Percentiles rank a stretch among this genome's conserved stretches.
Evolutionary conservation across 2,113 vertebrate genomes (phyloP).

Genomic region (Plecturocebus donacophilus): DNA sequence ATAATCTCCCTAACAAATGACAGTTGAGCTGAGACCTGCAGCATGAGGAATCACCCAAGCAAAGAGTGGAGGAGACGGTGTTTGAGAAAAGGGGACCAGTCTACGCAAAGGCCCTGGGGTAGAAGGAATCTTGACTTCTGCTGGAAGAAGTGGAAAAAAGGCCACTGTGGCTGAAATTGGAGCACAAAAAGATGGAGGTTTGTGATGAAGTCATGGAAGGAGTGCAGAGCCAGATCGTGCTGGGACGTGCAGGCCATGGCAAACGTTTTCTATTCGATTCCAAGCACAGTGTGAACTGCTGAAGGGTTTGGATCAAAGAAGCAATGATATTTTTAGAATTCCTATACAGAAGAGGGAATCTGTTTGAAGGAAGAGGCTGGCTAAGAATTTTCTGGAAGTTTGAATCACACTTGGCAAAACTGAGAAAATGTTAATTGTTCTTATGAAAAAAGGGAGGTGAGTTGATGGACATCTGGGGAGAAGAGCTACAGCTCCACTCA

Average conservation of each 20-base stretch:
- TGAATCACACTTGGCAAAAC: background rate
- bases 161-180: background rate
- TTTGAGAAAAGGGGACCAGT: background rate
- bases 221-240: background rate
- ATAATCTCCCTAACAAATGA: background rate
- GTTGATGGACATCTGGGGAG: background rate
- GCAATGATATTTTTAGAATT: background rate
- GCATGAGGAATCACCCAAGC: background rate
- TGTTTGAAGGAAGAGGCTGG: background rate
- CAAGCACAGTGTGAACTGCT: background rate
- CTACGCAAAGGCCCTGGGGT: background rate
- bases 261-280: background rate
- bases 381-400: background rate
- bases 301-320: background rate
- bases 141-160: background rate
- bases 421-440: background rate
- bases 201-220: constrained; percentile 35
- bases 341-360: background rate
- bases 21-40: background rate
- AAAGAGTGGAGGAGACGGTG: background rate
- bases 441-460: background rate
- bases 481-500: background rate
- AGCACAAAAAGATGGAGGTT: background rate
- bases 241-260: background rate
- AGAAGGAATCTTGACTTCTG: background rate